Evolutionary conservation across 2,113 vertebrate genomes (phyloP), one percentile per base, ranked within the genome.

Genomic region (Cryptotis parvus): DNA sequence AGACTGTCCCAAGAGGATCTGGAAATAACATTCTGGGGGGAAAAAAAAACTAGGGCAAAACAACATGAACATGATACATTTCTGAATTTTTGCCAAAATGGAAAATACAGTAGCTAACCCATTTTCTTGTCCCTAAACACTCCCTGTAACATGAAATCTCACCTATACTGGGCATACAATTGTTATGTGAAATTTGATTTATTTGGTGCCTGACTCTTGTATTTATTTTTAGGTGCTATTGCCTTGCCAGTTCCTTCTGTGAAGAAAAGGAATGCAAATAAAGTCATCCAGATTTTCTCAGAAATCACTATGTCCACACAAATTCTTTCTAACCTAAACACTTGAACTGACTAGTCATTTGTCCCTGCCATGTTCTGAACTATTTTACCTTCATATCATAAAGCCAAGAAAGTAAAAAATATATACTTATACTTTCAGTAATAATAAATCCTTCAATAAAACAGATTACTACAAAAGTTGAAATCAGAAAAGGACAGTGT

Each of bases 111-210:
- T 86, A 33, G 33, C 58, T 96, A 94, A 90, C 90, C 94, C 79
- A 96, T 91, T 95, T 94, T 94, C n/a, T 43, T 35, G 76, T n/a
- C 39, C 83, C 83, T 94, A 91, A 93, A 86, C 79, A 81, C 55
- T 84, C 27, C 37, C 72, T 88, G 37, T 72, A 89, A 75, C 66
- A 55, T 88, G 61, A 95, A 94, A 70, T 89, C 80, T 90, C 88
- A 94, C 68, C 90, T 93, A 94, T 91, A 93, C 49, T 45, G 82
- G 72, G 87, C 63, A 84, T 83, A 55, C 45, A 79, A 80, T 12
- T 87, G 75, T 88, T 93, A 86, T 7, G 14, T 90, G 88, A 94
- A 95, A 91, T 49, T 77, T 94, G 91, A 96, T 91, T 92, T 94
- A 94, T 94, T 84, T 95, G 85, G 90, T 95, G 75, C 79, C 91